Evolutionary conservation across 92 coral and sea anemone species (phyloP).

Genomic region (Parazoanthus swiftii): DNA sequence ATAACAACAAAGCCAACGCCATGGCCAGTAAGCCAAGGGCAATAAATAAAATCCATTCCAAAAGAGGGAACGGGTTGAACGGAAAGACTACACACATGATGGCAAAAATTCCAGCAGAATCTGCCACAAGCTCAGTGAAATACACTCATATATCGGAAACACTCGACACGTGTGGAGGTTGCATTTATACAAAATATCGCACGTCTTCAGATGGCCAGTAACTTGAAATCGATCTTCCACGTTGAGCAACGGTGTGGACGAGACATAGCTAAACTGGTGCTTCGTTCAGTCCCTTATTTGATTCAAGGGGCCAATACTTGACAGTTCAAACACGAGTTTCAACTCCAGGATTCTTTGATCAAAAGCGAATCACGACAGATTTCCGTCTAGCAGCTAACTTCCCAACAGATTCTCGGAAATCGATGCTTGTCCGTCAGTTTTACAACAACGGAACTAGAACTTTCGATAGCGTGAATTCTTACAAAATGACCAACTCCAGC

Average conservation of each 20-base stretch:
- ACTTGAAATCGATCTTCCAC: constrained; percentile 8
- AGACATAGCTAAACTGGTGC: not conserved
- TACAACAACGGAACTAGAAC: constrained; percentile 11
- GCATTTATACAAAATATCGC: not conserved
- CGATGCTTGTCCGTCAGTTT: constrained; percentile 18
- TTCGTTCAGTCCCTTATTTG: not conserved
- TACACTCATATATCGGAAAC: not conserved
- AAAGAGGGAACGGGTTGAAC: constrained; percentile 73
- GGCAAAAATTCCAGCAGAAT: constrained; percentile 3
- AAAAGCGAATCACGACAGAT: not conserved
- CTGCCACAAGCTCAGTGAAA: not conserved
- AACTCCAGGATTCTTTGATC: not conserved
- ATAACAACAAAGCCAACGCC: constrained; percentile 45
- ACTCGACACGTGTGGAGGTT: not conserved
- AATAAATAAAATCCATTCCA: constrained; percentile 72
- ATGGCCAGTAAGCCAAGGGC: constrained; percentile 64
- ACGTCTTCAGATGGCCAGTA: not conserved
- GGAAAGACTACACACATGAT: constrained; percentile 85
- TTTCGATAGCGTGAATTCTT: constrained; percentile 29
- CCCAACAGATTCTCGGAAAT: not conserved
- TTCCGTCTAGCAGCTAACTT: not conserved
- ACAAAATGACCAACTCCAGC: not conserved
- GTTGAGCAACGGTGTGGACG: not conserved
- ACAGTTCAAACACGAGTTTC: not conserved
- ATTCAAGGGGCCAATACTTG: constrained; percentile 40